Conservation (phyloP, 92 coral and sea anemone genomes). For the Palythoa heliodiscus region DNA sequence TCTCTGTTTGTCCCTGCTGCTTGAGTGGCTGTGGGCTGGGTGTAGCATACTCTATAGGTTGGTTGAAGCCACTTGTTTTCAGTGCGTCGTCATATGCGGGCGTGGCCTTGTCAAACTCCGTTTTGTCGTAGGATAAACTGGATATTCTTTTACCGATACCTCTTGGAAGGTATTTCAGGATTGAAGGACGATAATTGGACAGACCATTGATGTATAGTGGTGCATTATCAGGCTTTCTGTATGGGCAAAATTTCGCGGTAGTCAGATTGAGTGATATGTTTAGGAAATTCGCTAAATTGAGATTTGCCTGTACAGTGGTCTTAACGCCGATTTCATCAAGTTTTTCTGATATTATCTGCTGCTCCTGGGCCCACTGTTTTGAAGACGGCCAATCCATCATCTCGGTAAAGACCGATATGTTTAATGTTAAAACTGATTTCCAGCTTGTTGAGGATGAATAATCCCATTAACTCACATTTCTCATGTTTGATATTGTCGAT, state of each 20-base stretch:
- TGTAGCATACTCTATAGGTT: not conserved
- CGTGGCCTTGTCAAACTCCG: too few species aligned
- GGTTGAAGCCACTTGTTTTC: conserved; percentile 7
- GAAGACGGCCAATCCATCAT: not conserved
- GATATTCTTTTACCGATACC: too few species aligned
- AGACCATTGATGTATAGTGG: not conserved
- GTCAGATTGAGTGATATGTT: not conserved
- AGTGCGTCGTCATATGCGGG: too few species aligned
- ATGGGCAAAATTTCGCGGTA: not conserved
- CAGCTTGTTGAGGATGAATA: too few species aligned
- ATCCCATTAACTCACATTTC: too few species aligned
- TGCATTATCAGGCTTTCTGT: not conserved
- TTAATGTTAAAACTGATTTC: too few species aligned
- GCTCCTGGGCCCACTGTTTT: not conserved
- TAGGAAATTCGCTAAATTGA: not conserved
- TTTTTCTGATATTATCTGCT: not conserved
- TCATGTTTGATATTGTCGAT: too few species aligned
- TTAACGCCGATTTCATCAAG: not conserved
- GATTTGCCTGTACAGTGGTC: not conserved
- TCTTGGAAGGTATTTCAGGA: not conserved
- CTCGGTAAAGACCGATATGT: too few species aligned
- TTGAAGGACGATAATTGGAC: not conserved
- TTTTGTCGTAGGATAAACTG: too few species aligned
- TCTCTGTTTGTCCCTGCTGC: too few species aligned
- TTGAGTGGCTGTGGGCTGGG: not conserved